Conservation (phyloP, 2,797 vertebrate genomes). For the Phrynocephalus guinanensis region DNA sequence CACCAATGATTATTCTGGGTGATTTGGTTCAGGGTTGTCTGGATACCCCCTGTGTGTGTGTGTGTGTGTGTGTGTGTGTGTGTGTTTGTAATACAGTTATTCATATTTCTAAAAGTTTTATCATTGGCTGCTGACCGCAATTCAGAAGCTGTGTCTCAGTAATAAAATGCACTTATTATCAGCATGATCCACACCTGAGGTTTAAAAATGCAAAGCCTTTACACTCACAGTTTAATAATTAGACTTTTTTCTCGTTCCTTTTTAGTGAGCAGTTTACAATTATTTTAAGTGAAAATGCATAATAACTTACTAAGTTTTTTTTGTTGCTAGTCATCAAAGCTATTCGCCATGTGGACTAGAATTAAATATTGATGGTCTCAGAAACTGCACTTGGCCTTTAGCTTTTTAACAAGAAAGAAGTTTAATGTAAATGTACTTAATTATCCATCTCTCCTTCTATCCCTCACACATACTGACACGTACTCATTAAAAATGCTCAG, state of each 20-base stretch:
- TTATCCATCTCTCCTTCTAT: not conserved
- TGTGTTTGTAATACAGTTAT: not conserved
- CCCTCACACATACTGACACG: not conserved
- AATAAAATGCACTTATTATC: not conserved
- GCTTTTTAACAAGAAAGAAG: slow-evolving; percentile 47
- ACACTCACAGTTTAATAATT: slow-evolving; percentile 34
- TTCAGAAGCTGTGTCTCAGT: not conserved
- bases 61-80: not conserved
- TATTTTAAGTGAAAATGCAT: not conserved
- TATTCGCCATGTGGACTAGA: not conserved
- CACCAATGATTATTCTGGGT: not conserved
- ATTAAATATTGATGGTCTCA: slow-evolving; percentile 67
- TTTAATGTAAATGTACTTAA: slow-evolving; percentile 61
- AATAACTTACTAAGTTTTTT: slow-evolving; percentile 29
- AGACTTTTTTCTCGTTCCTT: not conserved
- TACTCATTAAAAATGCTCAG: slow-evolving; percentile 16
- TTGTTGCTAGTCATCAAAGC: slow-evolving; percentile 25
- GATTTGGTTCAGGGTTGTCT: not conserved
- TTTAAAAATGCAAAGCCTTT: slow-evolving; percentile 51
- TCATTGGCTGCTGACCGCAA: not conserved
- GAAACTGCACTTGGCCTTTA: slow-evolving; percentile 66
- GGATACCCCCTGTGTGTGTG: not conserved
- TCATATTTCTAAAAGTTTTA: not conserved
- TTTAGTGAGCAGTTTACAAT: slow-evolving; percentile 28
- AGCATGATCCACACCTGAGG: not conserved